These are phyloP conservation scores for Paedocypris micromegethes DNA, from an alignment of 2,797 vertebrate species.

Conservation along the genomic window DNA sequence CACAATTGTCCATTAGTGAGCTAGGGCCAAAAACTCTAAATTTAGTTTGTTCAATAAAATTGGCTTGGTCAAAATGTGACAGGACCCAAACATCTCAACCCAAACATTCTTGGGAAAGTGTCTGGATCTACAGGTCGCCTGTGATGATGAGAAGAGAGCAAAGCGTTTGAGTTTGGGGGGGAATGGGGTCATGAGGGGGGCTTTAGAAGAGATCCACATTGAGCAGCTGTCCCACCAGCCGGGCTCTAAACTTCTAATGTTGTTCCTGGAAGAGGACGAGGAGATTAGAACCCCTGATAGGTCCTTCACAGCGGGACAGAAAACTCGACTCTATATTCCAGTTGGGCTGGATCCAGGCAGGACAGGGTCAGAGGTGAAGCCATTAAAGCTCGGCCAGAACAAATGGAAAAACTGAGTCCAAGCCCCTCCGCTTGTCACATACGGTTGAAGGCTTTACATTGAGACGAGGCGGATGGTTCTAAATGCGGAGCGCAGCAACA, in stretches of 20 bases:
- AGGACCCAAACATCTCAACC: too few relatives aligned
- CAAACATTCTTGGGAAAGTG: too few relatives aligned
- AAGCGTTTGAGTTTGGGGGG: background rate
- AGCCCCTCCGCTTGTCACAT: slow-evolving; percentile 21
- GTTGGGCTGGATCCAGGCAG: slow-evolving; percentile 21
- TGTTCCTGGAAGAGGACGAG: slow-evolving; percentile 25
- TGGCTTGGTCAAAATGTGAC: too few relatives aligned
- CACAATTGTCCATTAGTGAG: too few relatives aligned
- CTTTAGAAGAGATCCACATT: slow-evolving; percentile 38
- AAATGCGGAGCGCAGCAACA: background rate
- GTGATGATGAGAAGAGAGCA: background rate
- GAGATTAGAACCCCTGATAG: slow-evolving; percentile 39
- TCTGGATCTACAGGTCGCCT: too few relatives aligned
- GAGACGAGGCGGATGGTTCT: background rate
- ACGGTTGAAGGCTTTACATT: slow-evolving; percentile 3
- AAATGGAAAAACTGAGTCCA: slow-evolving; percentile 52
- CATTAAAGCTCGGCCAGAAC: slow-evolving; percentile 23
- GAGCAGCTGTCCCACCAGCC: slow-evolving; percentile 23
- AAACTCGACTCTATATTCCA: slow-evolving; percentile 41
- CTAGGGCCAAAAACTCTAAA: too few relatives aligned
- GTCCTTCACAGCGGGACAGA: slow-evolving; percentile 36
- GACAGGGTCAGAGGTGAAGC: slow-evolving; percentile 31
- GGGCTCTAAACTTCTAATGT: slow-evolving; percentile 29
- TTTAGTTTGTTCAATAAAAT: too few relatives aligned
- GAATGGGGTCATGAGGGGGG: slow-evolving; percentile 2